Evolutionary conservation across 1,140 invertebrate species (phyloP).

Genomic region (Eueides isabella): DNA sequence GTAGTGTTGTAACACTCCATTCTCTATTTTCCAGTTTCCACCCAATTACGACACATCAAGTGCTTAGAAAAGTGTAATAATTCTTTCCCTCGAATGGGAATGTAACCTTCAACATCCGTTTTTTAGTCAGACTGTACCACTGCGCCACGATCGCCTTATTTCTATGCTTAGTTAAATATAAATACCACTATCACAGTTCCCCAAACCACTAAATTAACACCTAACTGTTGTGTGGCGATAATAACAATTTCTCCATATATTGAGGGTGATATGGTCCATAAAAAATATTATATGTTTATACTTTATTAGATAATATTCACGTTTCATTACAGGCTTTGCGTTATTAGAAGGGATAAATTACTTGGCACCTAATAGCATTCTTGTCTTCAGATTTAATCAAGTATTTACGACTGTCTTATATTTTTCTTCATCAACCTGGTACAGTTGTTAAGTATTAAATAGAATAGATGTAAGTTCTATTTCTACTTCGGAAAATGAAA

Average conservation of each 20-base stretch:
- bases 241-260: constrained; percentile 63
- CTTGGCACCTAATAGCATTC: neutral
- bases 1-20: no score
- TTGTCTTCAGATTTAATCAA: constrained; percentile 11
- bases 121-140: no score
- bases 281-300: constrained; percentile 63
- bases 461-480: no score
- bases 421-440: neutral
- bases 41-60: no score
- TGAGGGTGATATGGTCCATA: constrained; percentile 65
- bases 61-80: no score
- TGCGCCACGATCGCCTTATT: no score
- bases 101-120: no score
- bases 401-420: constrained; percentile 1
- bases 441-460: neutral
- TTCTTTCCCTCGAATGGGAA: no score
- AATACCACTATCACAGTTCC: neutral
- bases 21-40: no score
- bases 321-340: constrained; percentile 56
- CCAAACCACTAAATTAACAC: constrained; percentile 44
- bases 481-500: no score
- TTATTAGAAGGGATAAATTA: constrained; percentile 35
- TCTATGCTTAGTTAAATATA: no score
- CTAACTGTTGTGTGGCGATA: constrained; percentile 56
- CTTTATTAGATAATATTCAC: constrained; percentile 69